Evolutionary conservation across 2,113 vertebrate species (phyloP), one percentile per base, ranked within the genome.

Genomic region (Tursiops truncatus): DNA sequence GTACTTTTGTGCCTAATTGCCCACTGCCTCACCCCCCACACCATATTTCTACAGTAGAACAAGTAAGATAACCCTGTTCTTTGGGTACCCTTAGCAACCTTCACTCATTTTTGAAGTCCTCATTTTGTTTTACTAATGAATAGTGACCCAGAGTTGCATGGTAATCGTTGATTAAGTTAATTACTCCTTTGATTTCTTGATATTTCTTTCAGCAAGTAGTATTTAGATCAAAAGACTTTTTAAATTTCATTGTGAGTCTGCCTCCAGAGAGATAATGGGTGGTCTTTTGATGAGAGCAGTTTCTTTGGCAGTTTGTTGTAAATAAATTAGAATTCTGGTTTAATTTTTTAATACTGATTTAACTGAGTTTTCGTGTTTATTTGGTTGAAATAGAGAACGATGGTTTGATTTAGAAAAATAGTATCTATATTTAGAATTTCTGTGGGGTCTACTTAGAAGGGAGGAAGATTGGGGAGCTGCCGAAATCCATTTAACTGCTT

Each of bases 171-270:
- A 36, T 89, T 74, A 84, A 21, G 15, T 82, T 90, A 91, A 71
- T 89, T 91, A 79, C 74, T 86, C 1, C 95, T 90, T 81, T 90
- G 38, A 86, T 80, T 70, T 95, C 44, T 92, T 96, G 76, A 21
- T 26, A 25, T 41, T 85, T 53, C 26, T 96, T 82, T 90, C 6
- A 62, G 5, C 63, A 95, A 28, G 62, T 67, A 77, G 21, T 58
- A 10, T 58, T 90, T 76, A 86, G 50, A 89, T 93, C 44, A 44
- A n/a, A 63, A 74, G 41, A 28, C 8, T 77, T 70, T 41, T 86
- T 80, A 67, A 28, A 58, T 93, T 73, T 68, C 63, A 31, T 0
- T 56, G 17, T 47, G 26, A 11, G 33, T 81, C 44, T 44, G n/a
- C 74, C 13, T 94, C 41, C 38, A 36, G 63, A 44, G 74, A 73